Evolutionary conservation across 2,888 invertebrate species (phyloP).

Genomic region (Steinernema scapterisci): DNA sequence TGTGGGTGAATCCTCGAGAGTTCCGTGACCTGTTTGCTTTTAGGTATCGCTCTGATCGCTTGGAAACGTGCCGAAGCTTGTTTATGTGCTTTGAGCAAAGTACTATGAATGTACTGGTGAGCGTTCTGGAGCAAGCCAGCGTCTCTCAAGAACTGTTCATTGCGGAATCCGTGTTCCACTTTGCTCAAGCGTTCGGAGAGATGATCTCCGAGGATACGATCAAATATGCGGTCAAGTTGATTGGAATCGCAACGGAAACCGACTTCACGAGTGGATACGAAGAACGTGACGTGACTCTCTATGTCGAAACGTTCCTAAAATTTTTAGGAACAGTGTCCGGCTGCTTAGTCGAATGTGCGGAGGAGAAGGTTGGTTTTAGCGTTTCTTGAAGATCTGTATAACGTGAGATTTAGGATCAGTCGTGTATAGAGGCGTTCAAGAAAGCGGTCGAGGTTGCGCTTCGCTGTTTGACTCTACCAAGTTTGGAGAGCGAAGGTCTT

Average conservation of each 20-base stretch:
- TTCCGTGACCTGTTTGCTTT: neutral
- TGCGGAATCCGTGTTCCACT: conserved; percentile 14
- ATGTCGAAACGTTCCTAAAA: neutral
- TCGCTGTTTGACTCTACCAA: neutral
- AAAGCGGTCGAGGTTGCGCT: neutral
- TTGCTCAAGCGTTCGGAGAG: neutral
- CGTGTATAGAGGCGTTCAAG: neutral
- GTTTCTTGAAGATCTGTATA: neutral
- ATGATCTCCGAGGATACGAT: neutral
- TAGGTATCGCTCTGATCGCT: neutral
- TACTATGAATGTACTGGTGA: neutral
- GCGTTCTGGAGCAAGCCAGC: neutral
- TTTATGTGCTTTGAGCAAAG: neutral
- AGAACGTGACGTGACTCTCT: neutral
- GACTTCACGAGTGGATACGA: neutral
- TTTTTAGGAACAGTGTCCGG: neutral
- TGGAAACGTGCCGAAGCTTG: neutral
- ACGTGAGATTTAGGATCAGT: neutral
- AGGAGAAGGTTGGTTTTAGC: neutral
- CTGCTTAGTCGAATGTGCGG: neutral
- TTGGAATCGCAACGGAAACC: neutral
- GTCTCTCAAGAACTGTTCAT: neutral
- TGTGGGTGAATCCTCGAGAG: neutral
- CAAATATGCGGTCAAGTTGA: neutral
- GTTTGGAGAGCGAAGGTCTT: neutral